phyloP scores from a whole-genome alignment of 2,797 vertebrate genomes.

The Halcyon badia region DNA sequence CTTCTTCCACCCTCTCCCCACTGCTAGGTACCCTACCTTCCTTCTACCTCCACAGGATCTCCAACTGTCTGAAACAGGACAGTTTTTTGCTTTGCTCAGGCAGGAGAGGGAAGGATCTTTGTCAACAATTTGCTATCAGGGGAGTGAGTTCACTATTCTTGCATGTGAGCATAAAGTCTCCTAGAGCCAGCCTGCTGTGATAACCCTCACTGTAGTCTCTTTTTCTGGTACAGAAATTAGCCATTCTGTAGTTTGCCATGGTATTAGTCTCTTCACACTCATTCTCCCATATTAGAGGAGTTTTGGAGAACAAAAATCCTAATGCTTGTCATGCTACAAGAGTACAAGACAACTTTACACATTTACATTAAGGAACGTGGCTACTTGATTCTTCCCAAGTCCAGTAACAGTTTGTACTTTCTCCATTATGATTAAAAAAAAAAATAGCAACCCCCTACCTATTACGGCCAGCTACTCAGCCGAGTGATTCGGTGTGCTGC shows the following conservation, averaged over 20 bases:
- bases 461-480: background rate
- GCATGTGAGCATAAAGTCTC: background rate
- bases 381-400: background rate
- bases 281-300: background rate
- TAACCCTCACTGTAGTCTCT: background rate
- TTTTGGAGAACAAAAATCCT: background rate
- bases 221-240: background rate
- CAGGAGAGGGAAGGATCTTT: background rate
- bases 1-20: background rate
- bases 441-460: background rate
- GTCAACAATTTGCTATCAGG: background rate
- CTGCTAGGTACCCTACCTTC: background rate
- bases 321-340: background rate
- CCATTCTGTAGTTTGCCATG: background rate
- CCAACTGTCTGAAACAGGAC: background rate
- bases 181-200: background rate
- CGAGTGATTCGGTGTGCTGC: background rate
- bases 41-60: background rate
- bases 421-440: background rate
- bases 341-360: background rate
- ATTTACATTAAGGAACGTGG: background rate
- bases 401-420: background rate
- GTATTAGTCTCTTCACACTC: background rate
- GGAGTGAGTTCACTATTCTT: background rate
- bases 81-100: background rate